Conservation (phyloP, 2,888 invertebrate genomes). For the Branchipolynoe longqiensis region DNA sequence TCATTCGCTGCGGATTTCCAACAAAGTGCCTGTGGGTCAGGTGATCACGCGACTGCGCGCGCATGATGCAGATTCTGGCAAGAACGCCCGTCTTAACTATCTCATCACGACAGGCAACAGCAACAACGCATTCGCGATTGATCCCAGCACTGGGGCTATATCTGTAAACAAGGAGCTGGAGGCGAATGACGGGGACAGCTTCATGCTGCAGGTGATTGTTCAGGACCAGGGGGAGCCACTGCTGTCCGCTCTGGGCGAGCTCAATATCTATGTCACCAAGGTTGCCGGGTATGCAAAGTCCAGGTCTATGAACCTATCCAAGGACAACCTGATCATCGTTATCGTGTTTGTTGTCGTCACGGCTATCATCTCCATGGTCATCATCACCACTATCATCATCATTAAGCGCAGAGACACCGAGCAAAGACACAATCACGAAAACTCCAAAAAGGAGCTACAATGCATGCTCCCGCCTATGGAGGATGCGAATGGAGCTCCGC, state of each 20-base stretch:
- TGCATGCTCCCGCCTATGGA: conserved; percentile 51
- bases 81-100: conserved; percentile 61
- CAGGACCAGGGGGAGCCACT: conserved; percentile 63
- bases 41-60: conserved; percentile 63
- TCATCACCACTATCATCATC: conserved; percentile 65
- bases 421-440: conserved; percentile 38
- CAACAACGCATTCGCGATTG: conserved; percentile 60
- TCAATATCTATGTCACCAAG: conserved; percentile 65
- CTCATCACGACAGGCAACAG: conserved; percentile 63
- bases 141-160: conserved; percentile 60
- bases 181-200: conserved; percentile 48
- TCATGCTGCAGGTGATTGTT: conserved; percentile 57
- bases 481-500: conserved; percentile 34
- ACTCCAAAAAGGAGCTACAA: conserved; percentile 59
- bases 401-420: conserved; percentile 63
- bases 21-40: conserved; percentile 58
- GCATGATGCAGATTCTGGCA: conserved; percentile 62
- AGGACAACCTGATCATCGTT: conserved; percentile 63
- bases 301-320: conserved; percentile 44
- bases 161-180: conserved; percentile 54
- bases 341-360: conserved; percentile 65
- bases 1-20: conserved; percentile 64
- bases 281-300: conserved; percentile 35
- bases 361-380: conserved; percentile 63
- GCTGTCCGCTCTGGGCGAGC: conserved; percentile 49